phyloP scores from a whole-genome alignment of 2,888 invertebrate genomes.

The Zygothrica quintamaculata region DNA sequence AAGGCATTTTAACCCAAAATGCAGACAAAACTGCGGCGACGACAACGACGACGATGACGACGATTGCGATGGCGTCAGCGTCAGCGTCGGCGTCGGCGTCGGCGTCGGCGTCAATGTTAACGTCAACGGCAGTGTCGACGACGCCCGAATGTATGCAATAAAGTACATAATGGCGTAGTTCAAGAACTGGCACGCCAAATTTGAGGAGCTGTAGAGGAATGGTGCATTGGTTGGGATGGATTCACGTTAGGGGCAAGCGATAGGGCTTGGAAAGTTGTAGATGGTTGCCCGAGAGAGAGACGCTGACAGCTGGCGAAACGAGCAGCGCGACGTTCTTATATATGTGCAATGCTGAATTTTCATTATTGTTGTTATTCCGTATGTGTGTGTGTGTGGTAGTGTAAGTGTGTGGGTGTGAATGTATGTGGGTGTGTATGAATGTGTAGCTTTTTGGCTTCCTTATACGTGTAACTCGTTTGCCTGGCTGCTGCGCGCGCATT shows the following conservation, averaged over 20 bases:
- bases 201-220: not conserved
- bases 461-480: conserved; percentile 60
- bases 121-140: conserved; percentile 24
- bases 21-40: conserved; percentile 67
- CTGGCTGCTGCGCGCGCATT: conserved; percentile 74
- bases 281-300: conserved; percentile 33
- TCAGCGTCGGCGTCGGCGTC: conserved; percentile 22
- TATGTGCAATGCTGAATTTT: conserved; percentile 58
- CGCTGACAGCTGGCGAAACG: conserved; percentile 50
- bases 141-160: conserved; percentile 78
- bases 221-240: not conserved
- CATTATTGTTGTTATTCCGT: conserved; percentile 66
- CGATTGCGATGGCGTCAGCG: not conserved
- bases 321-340: conserved; percentile 50
- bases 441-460: conserved; percentile 63
- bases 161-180: conserved; percentile 80
- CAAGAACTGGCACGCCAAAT: conserved; percentile 69
- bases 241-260: not conserved
- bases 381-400: conserved; percentile 7
- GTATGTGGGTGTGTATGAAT: conserved; percentile 20
- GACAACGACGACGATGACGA: conserved; percentile 11
- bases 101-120: not conserved
- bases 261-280: conserved; percentile 15
- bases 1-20: conserved; percentile 74
- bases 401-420: conserved; percentile 1